phyloP scores from a whole-genome alignment of 1,140 invertebrate species.

The Charaxes varanes region DNA sequence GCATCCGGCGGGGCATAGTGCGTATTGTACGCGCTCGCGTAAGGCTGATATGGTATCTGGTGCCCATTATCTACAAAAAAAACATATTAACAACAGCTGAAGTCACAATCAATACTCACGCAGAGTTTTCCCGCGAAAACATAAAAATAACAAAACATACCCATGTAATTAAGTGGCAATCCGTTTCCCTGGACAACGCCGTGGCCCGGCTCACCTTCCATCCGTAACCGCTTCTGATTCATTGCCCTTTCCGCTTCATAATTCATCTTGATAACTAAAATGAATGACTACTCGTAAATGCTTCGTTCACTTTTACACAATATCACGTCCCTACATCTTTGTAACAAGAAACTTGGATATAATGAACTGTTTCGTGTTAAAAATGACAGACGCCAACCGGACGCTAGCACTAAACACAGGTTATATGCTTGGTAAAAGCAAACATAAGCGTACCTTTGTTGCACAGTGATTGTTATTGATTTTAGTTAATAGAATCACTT shows the following conservation, averaged over 20 bases:
- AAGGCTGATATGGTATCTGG: slow-evolving; percentile 71
- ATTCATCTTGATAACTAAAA: slow-evolving; percentile 72
- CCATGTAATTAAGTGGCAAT: slow-evolving; percentile 71
- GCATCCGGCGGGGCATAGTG: slow-evolving; percentile 69
- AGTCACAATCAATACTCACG: neutral
- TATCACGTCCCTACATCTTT: slow-evolving; percentile 31
- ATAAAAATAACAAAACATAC: slow-evolving; percentile 29
- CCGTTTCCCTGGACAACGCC: slow-evolving; percentile 71
- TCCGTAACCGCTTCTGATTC: slow-evolving; percentile 71
- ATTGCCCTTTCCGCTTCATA: slow-evolving; percentile 73
- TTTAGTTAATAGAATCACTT: slow-evolving; percentile 66
- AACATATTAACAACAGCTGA: too few species aligned
- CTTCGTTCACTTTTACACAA: slow-evolving; percentile 25
- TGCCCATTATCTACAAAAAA: slow-evolving; percentile 70
- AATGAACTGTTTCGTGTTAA: slow-evolving; percentile 48
- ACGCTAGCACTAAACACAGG: slow-evolving; percentile 73
- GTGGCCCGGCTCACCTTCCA: slow-evolving; percentile 70
- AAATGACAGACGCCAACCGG: slow-evolving; percentile 72
- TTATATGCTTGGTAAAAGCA: slow-evolving; percentile 66
- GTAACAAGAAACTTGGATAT: slow-evolving; percentile 36
- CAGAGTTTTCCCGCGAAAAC: slow-evolving; percentile 31
- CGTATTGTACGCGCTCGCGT: slow-evolving; percentile 70
- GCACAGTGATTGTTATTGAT: slow-evolving; percentile 69
- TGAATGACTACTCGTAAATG: slow-evolving; percentile 40
- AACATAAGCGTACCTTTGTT: slow-evolving; percentile 74